Base-by-base conservation (phyloP, 1,140 invertebrate genomes). In the Anagrus nilaparvatae region DNA sequence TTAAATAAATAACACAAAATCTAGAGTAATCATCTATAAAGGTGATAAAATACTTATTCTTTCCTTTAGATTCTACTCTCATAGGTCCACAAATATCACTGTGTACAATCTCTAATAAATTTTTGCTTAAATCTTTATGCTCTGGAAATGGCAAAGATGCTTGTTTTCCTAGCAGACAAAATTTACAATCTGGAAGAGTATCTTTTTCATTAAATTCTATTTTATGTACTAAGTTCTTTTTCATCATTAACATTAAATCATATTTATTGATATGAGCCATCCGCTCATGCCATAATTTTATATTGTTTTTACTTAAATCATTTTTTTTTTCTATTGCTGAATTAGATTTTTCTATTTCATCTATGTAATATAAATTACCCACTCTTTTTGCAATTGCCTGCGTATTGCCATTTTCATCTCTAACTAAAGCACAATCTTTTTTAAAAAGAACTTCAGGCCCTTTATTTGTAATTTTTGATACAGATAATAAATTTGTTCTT, bases 11-110 rank as follows among this genome's bases (percentile, higher is more conserved):
- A n/a, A 28, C 47, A 14, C 47, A 43, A 25, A 44, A 52, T 21
- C 50, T 43, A 10, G 46, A 48, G 46, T 48, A 54, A 39, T 62
- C 55, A 43, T 64, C 58, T 9, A 56, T 62, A 29, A 65, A 57
- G 13, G 53, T 49, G 3, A 58, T 24, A 18, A 61, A 53, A 39
- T 59, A 63, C 12, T 38, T 28, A 12, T 44, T 35, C 1, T 51
- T 50, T 3, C 43, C 43, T 3, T 35, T 34, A 3, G 44, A 43
- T 3, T 19, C 10, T 2, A 27, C 33, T 19, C 42, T 27, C 36
- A 51, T 46, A 12, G 41, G 43, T 4, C 46, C 41, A 20, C 49
- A 50, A 0, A 50, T 30, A 28, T 46, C 44, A 1, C 36, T 34
- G 17, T 50, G 45, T 5, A 49, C 25, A 5, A 38, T 27, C 1